Conservation (phyloP, 2,888 invertebrate genomes). For the Tortricodes alternella region DNA sequence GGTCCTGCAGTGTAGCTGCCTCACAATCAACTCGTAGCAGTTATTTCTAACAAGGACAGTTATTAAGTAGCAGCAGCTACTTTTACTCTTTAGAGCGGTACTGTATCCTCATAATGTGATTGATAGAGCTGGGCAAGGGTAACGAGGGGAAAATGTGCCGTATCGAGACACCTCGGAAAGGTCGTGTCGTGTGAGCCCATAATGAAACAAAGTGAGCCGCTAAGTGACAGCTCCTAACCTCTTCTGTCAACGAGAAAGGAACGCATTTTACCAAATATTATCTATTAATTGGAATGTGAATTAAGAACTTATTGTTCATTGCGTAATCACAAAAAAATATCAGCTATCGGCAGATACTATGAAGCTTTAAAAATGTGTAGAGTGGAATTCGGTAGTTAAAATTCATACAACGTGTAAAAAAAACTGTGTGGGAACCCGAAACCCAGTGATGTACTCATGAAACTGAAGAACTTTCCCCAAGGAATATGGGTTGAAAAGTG, state of each 20-base stretch:
- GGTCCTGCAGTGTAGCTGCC: too few species aligned
- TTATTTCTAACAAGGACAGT: background rate
- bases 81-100: conserved; percentile 1
- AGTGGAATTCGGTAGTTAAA: too few species aligned
- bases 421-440: too few species aligned
- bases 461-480: too few species aligned
- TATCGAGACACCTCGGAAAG: conserved; percentile 21
- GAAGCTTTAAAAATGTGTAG: too few species aligned
- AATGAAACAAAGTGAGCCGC: conserved; percentile 29
- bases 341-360: too few species aligned
- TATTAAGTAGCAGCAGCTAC: background rate
- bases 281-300: too few species aligned
- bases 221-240: conserved; percentile 28
- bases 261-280: background rate
- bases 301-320: too few species aligned
- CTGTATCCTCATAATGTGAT: conserved; percentile 14
- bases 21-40: background rate
- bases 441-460: too few species aligned
- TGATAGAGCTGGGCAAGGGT: conserved; percentile 22
- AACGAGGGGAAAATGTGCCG: conserved; percentile 23
- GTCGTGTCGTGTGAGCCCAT: conserved; percentile 21
- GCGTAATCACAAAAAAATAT: too few species aligned
- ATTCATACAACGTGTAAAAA: too few species aligned
- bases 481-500: too few species aligned
- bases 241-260: conserved; percentile 8